phyloP scores from a whole-genome alignment of 2,797 vertebrate genomes.

The Urophycis tenuis region DNA sequence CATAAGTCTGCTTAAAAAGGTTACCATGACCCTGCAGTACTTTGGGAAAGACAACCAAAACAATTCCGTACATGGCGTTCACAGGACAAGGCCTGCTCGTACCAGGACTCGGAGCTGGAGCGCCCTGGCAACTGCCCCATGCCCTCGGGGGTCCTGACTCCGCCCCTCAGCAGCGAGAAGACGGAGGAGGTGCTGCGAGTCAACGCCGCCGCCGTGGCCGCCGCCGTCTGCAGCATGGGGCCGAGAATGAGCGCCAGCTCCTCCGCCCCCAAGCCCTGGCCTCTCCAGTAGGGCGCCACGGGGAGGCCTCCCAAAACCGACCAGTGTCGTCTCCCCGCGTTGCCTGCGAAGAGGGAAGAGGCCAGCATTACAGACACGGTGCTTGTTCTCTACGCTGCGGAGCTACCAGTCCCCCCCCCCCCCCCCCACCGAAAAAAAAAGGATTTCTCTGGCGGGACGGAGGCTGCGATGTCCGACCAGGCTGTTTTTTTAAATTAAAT shows the following conservation, averaged over 20 bases:
- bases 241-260: constrained; percentile 40
- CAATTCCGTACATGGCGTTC: constrained; percentile 16
- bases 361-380: not conserved
- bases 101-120: constrained; percentile 74
- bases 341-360: not conserved
- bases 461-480: not conserved
- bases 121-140: constrained; percentile 71
- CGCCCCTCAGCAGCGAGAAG: constrained; percentile 89
- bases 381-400: not conserved
- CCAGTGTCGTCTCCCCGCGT: not conserved
- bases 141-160: constrained; percentile 85
- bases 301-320: not conserved
- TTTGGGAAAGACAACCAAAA: not conserved
- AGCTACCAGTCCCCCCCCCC: not conserved
- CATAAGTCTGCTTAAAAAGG: too few species aligned
- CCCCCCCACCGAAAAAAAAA: not conserved
- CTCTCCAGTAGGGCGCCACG: not conserved
- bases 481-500: not conserved
- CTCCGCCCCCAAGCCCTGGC: constrained; percentile 22
- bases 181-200: constrained; percentile 35
- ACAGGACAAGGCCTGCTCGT: constrained; percentile 82
- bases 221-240: constrained; percentile 29
- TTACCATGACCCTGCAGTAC: not conserved
- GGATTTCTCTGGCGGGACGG: not conserved
- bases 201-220: not conserved